These are phyloP conservation scores for Enteromius treurensis DNA, from an alignment of 2,797 vertebrate genomes.

Conservation along the genomic window DNA sequence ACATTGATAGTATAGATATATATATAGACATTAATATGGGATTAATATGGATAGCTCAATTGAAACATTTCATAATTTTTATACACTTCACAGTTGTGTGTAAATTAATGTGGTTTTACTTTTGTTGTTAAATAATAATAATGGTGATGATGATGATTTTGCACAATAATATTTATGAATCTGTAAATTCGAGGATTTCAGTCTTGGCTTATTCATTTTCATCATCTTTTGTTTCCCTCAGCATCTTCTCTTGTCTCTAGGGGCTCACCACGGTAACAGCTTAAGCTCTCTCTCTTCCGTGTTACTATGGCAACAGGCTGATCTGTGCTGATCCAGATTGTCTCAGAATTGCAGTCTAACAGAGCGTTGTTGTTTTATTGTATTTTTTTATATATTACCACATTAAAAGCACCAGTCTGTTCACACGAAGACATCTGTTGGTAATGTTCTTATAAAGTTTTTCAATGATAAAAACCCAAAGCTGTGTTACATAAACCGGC, in stretches of 20 bases:
- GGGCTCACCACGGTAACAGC: slow-evolving; percentile 63
- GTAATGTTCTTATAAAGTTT: background rate
- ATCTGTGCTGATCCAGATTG: slow-evolving; percentile 32
- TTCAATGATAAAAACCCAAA: background rate
- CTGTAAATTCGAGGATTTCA: background rate
- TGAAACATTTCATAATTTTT: background rate
- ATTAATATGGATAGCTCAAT: background rate
- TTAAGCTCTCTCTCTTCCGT: slow-evolving; percentile 60
- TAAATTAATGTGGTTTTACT: background rate
- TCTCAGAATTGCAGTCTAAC: slow-evolving; percentile 13
- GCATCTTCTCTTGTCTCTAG: slow-evolving; percentile 55
- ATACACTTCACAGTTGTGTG: background rate
- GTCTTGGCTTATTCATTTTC: slow-evolving; percentile 20
- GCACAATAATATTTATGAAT: background rate
- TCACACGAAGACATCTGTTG: background rate
- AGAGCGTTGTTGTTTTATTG: background rate
- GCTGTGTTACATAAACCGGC: slow-evolving; percentile 17
- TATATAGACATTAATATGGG: background rate
- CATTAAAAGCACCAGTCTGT: background rate
- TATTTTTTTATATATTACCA: background rate
- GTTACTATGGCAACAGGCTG: slow-evolving; percentile 76
- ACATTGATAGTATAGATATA: too few species aligned
- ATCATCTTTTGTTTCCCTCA: slow-evolving; percentile 65
- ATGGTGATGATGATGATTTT: background rate
- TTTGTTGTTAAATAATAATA: background rate